Percentiles rank a stretch among this genome's conserved stretches.
Evolutionary conservation across 2,888 invertebrate species (phyloP).

Genomic region (Drosophila austrosaltans): DNA sequence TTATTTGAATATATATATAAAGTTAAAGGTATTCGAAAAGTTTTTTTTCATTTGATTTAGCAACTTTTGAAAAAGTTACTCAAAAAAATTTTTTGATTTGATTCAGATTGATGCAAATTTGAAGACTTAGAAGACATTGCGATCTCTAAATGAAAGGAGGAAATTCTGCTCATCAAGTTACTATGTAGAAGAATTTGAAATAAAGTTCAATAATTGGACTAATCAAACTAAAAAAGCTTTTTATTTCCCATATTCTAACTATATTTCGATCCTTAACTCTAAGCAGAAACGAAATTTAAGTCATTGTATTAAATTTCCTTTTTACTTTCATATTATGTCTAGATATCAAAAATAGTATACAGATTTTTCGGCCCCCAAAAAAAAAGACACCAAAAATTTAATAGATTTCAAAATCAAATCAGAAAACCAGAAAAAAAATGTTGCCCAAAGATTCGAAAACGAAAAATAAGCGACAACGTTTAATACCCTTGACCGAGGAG

Average conservation of each 20-base stretch:
- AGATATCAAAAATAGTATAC: background rate
- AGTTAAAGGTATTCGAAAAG: no score
- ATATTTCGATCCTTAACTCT: no score
- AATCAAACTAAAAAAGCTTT: no score
- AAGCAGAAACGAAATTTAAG: background rate
- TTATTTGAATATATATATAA: background rate
- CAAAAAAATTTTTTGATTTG: background rate
- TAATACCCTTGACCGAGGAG: constrained; percentile 37
- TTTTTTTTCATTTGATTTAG: background rate
- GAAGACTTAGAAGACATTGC: no score
- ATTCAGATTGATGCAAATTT: no score
- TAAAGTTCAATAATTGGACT: no score
- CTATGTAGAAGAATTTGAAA: no score
- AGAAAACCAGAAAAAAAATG: constrained; percentile 33
- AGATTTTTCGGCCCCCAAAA: background rate
- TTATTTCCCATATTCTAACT: no score
- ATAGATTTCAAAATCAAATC: background rate
- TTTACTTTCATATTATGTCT: background rate
- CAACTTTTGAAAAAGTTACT: constrained; percentile 5
- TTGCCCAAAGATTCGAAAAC: background rate
- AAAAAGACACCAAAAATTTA: background rate
- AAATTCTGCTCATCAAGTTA: no score
- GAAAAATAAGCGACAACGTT: constrained; percentile 13
- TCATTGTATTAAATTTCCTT: background rate
- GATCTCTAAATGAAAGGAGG: no score